phyloP scores from a whole-genome alignment of 2,888 invertebrate species.

The Troilus luridus region DNA sequence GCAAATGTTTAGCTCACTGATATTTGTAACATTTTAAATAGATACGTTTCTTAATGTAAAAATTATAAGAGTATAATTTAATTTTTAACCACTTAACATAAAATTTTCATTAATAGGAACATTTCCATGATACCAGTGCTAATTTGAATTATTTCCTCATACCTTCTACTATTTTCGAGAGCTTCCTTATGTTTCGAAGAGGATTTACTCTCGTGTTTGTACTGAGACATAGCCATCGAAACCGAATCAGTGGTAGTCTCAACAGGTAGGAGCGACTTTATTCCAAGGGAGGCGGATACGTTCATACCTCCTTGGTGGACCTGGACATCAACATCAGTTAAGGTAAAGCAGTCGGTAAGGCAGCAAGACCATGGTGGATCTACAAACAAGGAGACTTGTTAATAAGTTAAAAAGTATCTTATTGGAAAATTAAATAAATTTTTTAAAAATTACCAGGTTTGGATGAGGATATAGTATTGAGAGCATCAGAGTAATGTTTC shows the following conservation, averaged over 20 bases:
- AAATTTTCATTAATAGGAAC: too few species aligned
- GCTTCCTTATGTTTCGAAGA: conserved; percentile 51
- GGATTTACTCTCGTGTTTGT: conserved; percentile 55
- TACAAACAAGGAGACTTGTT: conserved; percentile 64
- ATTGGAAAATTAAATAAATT: neutral
- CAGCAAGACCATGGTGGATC: conserved; percentile 70
- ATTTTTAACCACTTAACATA: too few species aligned
- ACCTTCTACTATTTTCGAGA: conserved; percentile 46
- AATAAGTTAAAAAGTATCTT: neutral
- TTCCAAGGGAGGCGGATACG: conserved; percentile 58
- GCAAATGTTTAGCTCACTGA: too few species aligned
- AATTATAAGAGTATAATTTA: too few species aligned
- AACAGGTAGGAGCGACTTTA: conserved; percentile 46
- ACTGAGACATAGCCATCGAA: conserved; percentile 58
- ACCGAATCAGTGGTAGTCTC: conserved; percentile 52
- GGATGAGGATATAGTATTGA: conserved; percentile 70
- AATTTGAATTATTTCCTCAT: neutral
- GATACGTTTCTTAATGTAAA: too few species aligned
- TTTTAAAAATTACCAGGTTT: conserved; percentile 63
- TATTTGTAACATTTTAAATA: too few species aligned
- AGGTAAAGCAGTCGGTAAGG: conserved; percentile 72
- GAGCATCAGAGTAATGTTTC: conserved; percentile 87
- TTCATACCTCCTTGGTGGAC: conserved; percentile 62
- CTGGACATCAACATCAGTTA: conserved; percentile 74
- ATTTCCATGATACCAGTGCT: neutral